These are phyloP conservation scores for Galago senegalensis DNA, from an alignment of 2,797 vertebrate genomes.

Conservation along the genomic window DNA sequence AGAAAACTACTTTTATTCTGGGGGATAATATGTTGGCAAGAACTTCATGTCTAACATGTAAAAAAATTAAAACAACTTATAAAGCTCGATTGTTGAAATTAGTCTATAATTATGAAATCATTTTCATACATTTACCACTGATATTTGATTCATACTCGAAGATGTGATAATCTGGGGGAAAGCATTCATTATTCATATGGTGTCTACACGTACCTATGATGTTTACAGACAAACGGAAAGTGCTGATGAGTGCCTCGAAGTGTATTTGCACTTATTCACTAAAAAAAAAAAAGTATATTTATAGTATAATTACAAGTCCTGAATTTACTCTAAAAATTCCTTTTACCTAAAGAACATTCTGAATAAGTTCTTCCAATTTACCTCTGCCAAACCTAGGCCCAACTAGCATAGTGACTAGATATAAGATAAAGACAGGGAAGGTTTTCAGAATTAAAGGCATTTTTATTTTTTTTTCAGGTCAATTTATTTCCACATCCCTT, in stretches of 20 bases:
- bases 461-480: background rate
- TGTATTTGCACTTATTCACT: constrained; percentile 57
- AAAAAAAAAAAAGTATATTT: background rate
- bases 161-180: constrained; percentile 43
- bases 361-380: background rate
- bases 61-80: constrained; percentile 53
- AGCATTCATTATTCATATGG: constrained; percentile 74
- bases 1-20: constrained; percentile 74
- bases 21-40: constrained; percentile 54
- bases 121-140: constrained; percentile 76
- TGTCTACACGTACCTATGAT: background rate
- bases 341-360: constrained; percentile 17
- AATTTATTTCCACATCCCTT: background rate
- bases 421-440: background rate
- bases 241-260: constrained; percentile 44
- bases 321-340: background rate
- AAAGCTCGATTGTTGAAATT: constrained; percentile 39
- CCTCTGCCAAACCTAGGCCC: background rate
- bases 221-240: background rate
- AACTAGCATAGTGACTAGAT: background rate
- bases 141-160: constrained; percentile 63
- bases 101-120: constrained; percentile 68
- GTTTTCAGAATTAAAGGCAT: background rate
- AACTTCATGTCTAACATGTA: constrained; percentile 53
- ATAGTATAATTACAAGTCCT: background rate